A percentile compares a stretch with the other conserved stretches of the same genome.
Conservation (phyloP, 1,140 invertebrate genomes). For the Bilobella aurantiaca region DNA sequence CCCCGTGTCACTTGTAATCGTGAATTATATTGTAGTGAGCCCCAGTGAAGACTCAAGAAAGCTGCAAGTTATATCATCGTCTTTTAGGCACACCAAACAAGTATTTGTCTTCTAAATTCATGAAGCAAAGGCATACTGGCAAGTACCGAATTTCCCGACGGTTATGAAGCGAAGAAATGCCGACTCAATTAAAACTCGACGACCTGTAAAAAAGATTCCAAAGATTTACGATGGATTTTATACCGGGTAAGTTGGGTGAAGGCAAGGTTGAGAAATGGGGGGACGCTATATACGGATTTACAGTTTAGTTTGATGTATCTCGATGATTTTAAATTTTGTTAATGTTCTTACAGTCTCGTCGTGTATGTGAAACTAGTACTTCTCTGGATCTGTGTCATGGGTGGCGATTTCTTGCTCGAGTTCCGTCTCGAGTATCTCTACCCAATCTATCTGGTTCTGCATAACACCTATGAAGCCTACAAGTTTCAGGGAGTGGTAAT, state of each 20-base stretch:
- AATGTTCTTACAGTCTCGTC: constrained; percentile 59
- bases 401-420: constrained; percentile 94
- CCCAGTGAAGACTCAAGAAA: too few relatives aligned
- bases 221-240: constrained; percentile 34
- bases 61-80: too few relatives aligned
- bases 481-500: constrained; percentile 97
- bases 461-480: constrained; percentile 95
- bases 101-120: constrained; percentile 1
- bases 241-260: constrained; percentile 22
- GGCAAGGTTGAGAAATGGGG: too few relatives aligned
- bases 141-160: not conserved
- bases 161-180: constrained; percentile 35
- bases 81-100: not conserved
- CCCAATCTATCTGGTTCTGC: constrained; percentile 93
- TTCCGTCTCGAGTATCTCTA: constrained; percentile 98
- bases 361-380: constrained; percentile 91
- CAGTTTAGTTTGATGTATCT: not conserved
- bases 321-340: not conserved
- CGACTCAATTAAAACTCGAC: constrained; percentile 30
- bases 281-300: too few relatives aligned
- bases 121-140: not conserved
- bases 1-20: too few relatives aligned
- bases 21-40: too few relatives aligned
- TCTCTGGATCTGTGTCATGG: constrained; percentile 87
- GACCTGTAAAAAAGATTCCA: constrained; percentile 33